Conservation (phyloP, 1,140 invertebrate genomes). For the Aphaenogaster ashmeadi region DNA sequence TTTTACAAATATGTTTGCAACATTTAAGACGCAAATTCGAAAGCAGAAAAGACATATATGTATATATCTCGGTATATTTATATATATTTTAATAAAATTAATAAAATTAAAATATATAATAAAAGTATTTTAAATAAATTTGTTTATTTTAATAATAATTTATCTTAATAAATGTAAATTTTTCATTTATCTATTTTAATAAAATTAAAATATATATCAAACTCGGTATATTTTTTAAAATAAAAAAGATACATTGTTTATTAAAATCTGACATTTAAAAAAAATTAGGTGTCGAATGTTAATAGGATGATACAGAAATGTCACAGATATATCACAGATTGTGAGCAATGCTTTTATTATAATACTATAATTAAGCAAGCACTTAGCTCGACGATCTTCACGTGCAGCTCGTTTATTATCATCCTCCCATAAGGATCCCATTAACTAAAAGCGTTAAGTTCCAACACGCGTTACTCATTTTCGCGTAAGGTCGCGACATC, state of each 20-base stretch:
- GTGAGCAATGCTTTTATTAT: slow-evolving; percentile 3
- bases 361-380: slow-evolving; percentile 10
- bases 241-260: not conserved
- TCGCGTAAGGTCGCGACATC: slow-evolving; percentile 2
- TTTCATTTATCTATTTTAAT: not conserved
- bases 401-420: slow-evolving; percentile 14
- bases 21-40: not conserved
- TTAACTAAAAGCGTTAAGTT: slow-evolving; percentile 28
- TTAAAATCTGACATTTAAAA: not conserved
- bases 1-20: not conserved
- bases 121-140: not conserved
- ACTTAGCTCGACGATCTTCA: slow-evolving; percentile 1
- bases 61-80: not conserved
- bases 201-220: not conserved
- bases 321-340: not conserved
- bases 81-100: not conserved
- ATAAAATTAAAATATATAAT: not conserved
- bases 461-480: slow-evolving; percentile 33
- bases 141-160: slow-evolving; percentile 1
- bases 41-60: not conserved
- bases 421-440: slow-evolving; percentile 5
- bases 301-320: not conserved
- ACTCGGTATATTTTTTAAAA: not conserved
- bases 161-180: not conserved
- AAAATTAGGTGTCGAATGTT: not conserved